phyloP scores from a whole-genome alignment of 2,797 vertebrate species.

The Pristis pectinata region DNA sequence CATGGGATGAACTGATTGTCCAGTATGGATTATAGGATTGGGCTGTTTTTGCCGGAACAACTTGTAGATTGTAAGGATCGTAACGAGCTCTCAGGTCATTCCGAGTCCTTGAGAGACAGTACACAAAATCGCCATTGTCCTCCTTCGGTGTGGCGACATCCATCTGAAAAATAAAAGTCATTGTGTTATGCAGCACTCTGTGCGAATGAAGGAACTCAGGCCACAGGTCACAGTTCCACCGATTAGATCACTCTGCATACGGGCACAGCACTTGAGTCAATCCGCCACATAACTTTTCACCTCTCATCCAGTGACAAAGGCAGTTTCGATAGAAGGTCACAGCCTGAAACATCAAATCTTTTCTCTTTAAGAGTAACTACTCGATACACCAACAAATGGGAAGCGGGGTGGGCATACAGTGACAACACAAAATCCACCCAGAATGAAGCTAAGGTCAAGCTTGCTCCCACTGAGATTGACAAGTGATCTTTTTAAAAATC shows the following conservation, averaged over 20 bases:
- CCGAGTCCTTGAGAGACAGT: slow-evolving; percentile 50
- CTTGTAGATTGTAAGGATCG: slow-evolving; percentile 56
- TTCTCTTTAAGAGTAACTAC: background rate
- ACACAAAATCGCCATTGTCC: slow-evolving; percentile 54
- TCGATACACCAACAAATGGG: too few relatives aligned
- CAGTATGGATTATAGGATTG: slow-evolving; percentile 51
- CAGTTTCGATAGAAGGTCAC: background rate
- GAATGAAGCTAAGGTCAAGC: too few relatives aligned
- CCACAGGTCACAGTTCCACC: background rate
- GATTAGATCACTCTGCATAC: background rate
- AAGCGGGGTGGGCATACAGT: too few relatives aligned
- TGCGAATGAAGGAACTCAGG: background rate
- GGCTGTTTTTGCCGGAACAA: slow-evolving; percentile 52
- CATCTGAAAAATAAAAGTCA: slow-evolving; percentile 40
- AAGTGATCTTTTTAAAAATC: too few relatives aligned
- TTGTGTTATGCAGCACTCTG: background rate
- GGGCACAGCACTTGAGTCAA: too few relatives aligned
- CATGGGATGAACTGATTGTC: slow-evolving; percentile 54
- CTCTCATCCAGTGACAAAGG: background rate
- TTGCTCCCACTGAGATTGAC: too few relatives aligned
- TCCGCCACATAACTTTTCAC: background rate
- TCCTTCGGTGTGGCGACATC: slow-evolving; percentile 41
- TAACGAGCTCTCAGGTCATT: slow-evolving; percentile 43
- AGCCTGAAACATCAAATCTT: background rate
- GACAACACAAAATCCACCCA: too few relatives aligned